Conservation (phyloP, 2,888 invertebrate genomes). For the Alviniconcha strummeri region DNA sequence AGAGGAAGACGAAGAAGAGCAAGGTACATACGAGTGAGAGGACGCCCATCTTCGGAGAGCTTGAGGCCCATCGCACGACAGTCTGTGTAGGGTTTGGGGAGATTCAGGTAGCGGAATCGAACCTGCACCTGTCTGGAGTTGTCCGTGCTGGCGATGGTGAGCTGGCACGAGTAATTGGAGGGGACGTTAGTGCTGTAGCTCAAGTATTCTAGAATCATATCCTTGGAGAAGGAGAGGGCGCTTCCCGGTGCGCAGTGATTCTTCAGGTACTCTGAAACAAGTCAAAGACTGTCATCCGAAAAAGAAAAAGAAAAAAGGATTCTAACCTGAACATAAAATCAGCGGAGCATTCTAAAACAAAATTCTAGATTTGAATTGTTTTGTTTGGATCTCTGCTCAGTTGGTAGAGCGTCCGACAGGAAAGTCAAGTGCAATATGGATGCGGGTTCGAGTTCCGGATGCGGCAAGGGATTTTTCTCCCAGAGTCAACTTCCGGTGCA, state of each 20-base stretch:
- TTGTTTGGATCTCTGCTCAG: too few species aligned
- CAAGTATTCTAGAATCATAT: conserved; percentile 14
- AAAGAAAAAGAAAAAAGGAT: background rate
- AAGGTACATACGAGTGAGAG: too few species aligned
- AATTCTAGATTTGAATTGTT: too few species aligned
- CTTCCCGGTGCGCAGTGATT: background rate
- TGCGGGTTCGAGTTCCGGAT: too few species aligned
- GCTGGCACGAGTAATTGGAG: background rate
- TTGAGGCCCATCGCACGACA: background rate
- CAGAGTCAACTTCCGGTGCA: too few species aligned
- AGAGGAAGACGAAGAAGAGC: background rate
- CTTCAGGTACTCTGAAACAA: background rate
- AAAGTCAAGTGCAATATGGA: too few species aligned
- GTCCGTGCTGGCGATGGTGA: background rate
- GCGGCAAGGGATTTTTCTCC: too few species aligned
- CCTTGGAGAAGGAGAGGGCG: background rate
- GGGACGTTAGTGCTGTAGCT: conserved; percentile 4
- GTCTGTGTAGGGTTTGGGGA: background rate
- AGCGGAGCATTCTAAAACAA: too few species aligned
- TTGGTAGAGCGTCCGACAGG: too few species aligned
- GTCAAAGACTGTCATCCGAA: conserved; percentile 30
- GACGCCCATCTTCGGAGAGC: background rate
- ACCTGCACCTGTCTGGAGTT: conserved; percentile 8
- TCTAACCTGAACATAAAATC: too few species aligned
- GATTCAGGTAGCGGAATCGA: conserved; percentile 13